Evolutionary conservation across 1,140 invertebrate species (phyloP), one percentile per base, ranked within the genome.

Genomic region (Drosophila seguyi): DNA sequence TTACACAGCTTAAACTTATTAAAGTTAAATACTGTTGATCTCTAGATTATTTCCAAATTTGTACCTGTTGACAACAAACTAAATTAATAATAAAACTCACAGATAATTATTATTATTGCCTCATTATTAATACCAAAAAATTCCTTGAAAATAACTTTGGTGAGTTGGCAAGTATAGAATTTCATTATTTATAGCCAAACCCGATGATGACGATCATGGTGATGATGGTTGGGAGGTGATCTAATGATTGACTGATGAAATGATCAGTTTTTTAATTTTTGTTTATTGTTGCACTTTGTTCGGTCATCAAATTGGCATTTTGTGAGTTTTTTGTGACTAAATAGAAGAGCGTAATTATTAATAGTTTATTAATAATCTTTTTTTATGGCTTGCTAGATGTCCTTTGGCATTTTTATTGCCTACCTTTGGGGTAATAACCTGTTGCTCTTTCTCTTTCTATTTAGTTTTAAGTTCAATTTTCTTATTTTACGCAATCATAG

Each of bases 401-500:
- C 76, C 76, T 84, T n/a, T n/a, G n/a, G n/a, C n/a, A n/a, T n/a
- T n/a, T n/a, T n/a, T n/a, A n/a, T n/a, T n/a, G n/a, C n/a, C 75
- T 84, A 85, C 81, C 67, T 81, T 60, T 8, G 58, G n/a, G 76
- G 44, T 50, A 41, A 38, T 55, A 38, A 55, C 52, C 52, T 25
- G 27, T 25, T 14, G 13, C 27, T 41, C 31, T 0, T n/a, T 2
- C 29, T 11, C n/a, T 13, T 27, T 47, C 14, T 0, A 18, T 14
- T 25, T 8, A 2, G 13, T 4, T 16, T n/a, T n/a, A 3, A 3
- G 0, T 14, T 36, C 29, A 29, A 29, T 31, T 48, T 58, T 20
- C 44, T 8, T 39, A 57, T 45, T 82, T 82, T 82, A 83, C 68
- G 80, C 80, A 82, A 82, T 78, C 79, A 63, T 48, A 72, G 42